phyloP scores from a whole-genome alignment of 35 echinoderm and acorn worm genomes.

The Heliocidaris erythrogramma region DNA sequence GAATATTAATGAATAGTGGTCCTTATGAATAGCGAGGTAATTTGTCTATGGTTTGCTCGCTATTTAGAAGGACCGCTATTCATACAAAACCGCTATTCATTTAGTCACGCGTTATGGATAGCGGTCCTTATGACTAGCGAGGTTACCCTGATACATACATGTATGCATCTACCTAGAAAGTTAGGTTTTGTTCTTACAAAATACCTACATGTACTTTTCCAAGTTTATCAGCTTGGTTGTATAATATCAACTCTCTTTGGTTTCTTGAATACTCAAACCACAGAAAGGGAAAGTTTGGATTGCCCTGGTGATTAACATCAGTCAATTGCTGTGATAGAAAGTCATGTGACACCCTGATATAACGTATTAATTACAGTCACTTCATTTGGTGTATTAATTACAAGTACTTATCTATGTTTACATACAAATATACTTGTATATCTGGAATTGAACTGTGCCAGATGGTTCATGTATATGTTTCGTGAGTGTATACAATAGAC shows the following conservation, averaged over 20 bases:
- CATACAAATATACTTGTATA: background rate
- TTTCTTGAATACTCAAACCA: background rate
- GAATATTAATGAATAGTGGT: too few relatives aligned
- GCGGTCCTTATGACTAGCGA: too few relatives aligned
- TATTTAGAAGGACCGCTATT: too few relatives aligned
- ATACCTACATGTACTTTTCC: too few relatives aligned
- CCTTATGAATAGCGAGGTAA: too few relatives aligned
- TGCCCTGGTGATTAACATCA: background rate
- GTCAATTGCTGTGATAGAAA: background rate
- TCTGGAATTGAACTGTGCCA: background rate
- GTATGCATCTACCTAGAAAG: too few relatives aligned
- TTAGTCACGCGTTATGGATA: too few relatives aligned
- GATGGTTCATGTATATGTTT: background rate
- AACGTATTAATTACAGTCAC: background rate
- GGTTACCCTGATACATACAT: too few relatives aligned
- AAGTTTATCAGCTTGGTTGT: too few relatives aligned
- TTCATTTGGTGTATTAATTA: background rate
- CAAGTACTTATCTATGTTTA: background rate
- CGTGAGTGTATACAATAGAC: background rate
- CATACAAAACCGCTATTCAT: too few relatives aligned
- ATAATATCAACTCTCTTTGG: background rate
- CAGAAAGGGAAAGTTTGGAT: background rate
- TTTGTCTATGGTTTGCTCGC: too few relatives aligned
- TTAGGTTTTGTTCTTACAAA: too few relatives aligned
- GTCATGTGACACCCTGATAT: background rate